Conservation (phyloP, 2,888 invertebrate genomes). For the Xestobium rufovillosum region DNA sequence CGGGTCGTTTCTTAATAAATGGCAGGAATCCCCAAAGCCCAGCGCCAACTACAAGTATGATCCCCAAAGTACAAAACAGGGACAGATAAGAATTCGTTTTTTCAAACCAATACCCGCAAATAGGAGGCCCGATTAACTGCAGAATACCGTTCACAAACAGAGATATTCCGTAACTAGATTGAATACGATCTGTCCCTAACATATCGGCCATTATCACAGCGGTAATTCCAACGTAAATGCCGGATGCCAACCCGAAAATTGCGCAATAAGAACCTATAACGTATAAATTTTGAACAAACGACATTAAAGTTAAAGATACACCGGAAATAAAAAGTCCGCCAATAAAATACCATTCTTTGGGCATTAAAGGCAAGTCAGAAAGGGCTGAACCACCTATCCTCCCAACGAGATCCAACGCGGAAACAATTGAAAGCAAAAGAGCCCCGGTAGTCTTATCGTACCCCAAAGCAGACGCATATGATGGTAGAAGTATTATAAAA, state of each 20-base stretch:
- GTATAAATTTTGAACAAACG: constrained; percentile 57
- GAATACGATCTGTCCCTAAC: constrained; percentile 74
- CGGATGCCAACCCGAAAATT: constrained; percentile 74
- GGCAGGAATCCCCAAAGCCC: constrained; percentile 71
- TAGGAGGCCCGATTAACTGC: constrained; percentile 73
- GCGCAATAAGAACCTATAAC: constrained; percentile 64
- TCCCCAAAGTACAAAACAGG: constrained; percentile 65
- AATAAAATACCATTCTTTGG: constrained; percentile 77
- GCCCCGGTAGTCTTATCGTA: constrained; percentile 67
- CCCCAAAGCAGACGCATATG: constrained; percentile 62
- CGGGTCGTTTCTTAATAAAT: constrained; percentile 49
- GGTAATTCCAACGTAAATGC: constrained; percentile 78
- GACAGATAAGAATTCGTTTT: constrained; percentile 57
- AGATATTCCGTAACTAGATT: constrained; percentile 80
- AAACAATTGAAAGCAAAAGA: constrained; percentile 70
- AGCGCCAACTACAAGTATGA: constrained; percentile 64
- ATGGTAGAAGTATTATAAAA: constrained; percentile 73
- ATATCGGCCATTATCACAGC: constrained; percentile 85
- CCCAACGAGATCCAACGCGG: constrained; percentile 72
- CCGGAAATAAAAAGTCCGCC: constrained; percentile 73
- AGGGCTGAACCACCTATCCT: constrained; percentile 79
- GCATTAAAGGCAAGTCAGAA: constrained; percentile 67
- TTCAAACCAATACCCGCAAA: constrained; percentile 70
- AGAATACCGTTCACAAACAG: constrained; percentile 76
- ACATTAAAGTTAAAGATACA: constrained; percentile 62